Evolutionary conservation across 2,888 invertebrate species (phyloP), one percentile per base, ranked within the genome.

Genomic region (Cerastoderma edule): DNA sequence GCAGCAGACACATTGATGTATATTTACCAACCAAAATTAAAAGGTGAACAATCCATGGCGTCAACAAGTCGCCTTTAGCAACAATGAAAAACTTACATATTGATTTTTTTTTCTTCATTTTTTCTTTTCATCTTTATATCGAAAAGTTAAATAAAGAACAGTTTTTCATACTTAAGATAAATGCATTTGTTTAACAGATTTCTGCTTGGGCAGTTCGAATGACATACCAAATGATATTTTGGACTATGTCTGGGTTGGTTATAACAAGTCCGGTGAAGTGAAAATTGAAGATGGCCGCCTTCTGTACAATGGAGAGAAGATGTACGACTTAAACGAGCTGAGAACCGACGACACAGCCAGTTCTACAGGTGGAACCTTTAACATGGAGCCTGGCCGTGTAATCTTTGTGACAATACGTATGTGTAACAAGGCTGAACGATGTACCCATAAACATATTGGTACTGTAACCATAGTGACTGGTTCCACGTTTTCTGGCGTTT

Each of bases 351-450:
- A 54, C 24, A 22, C 35, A 16, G 66, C 65, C 13, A 30, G 60
- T 19, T 60, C 64, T 13, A 56, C 53, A 35, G 46, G 71, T n/a
- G 68, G 72, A 33, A 44, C 53, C 16, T 85, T 85, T 70, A 54
- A 39, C 1, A 82, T 87, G 80, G 83, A 83, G 39, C 80, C 83
- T 16, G 83, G 83, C 3, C 50, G 83, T 27, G 78, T 75, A 19
- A 35, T 85, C 44, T 85, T 83, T 69, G 65, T 82, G 4, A 68
- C 46, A 35, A 66, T 83, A 28, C 68, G 75, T 33, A 53, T 80
- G 13, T 85, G 84, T 71, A 84, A 85, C 56, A 78, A 79, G 44
- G 84, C 85, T 3, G 39, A 60, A 30, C 50, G 70, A 30, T 83
- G 83, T 68, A 68, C 67, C 4, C 68, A 74, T 27, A 76, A 80